Evolutionary conservation across 2,113 vertebrate genomes (phyloP).

Genomic region (Cercocebus atys): DNA sequence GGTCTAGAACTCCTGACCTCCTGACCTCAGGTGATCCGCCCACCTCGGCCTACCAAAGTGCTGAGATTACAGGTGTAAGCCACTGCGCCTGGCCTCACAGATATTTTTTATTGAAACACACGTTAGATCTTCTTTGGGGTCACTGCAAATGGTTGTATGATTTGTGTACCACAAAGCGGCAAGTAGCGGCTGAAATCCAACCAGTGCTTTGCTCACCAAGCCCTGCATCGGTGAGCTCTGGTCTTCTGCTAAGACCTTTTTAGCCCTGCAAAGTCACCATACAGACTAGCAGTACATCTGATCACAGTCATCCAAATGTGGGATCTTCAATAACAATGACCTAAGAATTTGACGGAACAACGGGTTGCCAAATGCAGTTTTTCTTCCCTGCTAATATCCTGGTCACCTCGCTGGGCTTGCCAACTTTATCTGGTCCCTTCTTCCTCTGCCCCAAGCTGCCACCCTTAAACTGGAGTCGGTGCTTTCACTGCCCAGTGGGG

Average conservation of each 20-base stretch:
- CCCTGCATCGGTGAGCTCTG: not conserved
- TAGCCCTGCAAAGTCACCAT: fast-evolving
- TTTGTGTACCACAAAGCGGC: not conserved
- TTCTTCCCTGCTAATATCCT: not conserved
- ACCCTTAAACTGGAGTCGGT: fast-evolving
- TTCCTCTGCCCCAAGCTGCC: not conserved
- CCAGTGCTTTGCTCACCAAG: not conserved
- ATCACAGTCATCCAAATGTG: not conserved
- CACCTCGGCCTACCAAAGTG: too few relatives aligned
- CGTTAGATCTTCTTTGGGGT: not conserved
- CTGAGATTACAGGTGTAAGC: too few relatives aligned
- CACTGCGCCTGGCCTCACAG: too few relatives aligned
- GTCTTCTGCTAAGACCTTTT: not conserved
- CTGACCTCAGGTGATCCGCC: too few relatives aligned
- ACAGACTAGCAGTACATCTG: not conserved
- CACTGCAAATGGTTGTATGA: not conserved
- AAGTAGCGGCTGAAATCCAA: not conserved
- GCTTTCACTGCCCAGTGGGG: not conserved
- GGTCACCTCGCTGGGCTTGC: not conserved
- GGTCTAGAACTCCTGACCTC: too few relatives aligned
- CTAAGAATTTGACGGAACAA: not conserved
- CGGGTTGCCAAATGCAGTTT: fast-evolving
- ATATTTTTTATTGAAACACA: not conserved
- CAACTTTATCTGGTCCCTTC: not conserved
- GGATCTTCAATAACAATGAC: not conserved